Evolutionary conservation across 2,113 vertebrate genomes (phyloP).

Genomic region (Phylloscopus whistleri): DNA sequence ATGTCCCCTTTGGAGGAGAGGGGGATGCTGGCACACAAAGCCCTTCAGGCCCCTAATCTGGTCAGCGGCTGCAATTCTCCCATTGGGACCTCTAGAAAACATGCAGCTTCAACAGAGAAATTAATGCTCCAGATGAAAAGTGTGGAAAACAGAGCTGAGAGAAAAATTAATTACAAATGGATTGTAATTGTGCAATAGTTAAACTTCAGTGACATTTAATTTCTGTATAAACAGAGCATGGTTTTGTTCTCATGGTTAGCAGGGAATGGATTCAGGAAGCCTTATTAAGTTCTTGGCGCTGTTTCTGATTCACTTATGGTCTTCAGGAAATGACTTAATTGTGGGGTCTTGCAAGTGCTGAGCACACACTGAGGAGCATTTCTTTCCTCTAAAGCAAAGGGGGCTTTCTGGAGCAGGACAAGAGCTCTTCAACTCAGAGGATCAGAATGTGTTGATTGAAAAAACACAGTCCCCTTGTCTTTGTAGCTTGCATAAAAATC

Average conservation of each 20-base stretch:
- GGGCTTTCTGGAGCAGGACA: neutral
- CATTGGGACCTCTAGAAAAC: neutral
- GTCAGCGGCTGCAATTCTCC: fast-evolving
- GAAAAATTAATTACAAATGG: neutral
- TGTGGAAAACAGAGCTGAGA: neutral
- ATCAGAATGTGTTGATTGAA: neutral
- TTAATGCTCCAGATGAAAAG: neutral
- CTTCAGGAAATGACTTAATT: slow-evolving; percentile 48
- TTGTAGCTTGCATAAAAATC: neutral
- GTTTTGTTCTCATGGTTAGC: slow-evolving; percentile 10
- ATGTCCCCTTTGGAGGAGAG: neutral
- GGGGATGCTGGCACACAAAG: neutral
- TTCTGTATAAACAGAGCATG: slow-evolving; percentile 23
- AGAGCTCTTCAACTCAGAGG: neutral
- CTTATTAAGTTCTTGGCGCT: slow-evolving; percentile 11
- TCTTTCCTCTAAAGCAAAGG: neutral
- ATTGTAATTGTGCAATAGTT: neutral
- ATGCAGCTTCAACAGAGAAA: neutral
- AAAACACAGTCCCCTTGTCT: neutral
- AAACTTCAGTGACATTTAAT: neutral
- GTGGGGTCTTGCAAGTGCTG: neutral
- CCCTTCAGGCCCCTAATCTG: neutral
- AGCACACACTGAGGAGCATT: neutral
- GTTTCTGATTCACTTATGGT: neutral
- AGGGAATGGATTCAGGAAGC: slow-evolving; percentile 18